phyloP scores from a whole-genome alignment of 2,113 vertebrate species.

The Nothocercus julius region DNA sequence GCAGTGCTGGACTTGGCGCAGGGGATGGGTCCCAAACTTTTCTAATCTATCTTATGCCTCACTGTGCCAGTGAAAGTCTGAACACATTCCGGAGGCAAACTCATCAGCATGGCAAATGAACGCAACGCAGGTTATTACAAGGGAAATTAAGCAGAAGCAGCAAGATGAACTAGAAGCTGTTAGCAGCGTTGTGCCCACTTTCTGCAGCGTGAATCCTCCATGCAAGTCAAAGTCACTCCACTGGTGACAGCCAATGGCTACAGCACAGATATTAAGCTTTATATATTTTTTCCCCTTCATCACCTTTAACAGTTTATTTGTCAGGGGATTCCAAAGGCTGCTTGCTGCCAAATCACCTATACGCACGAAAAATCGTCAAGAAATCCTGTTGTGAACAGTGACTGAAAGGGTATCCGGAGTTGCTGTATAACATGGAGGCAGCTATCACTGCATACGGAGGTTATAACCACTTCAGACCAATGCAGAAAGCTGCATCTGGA shows the following conservation, averaged over 20 bases:
- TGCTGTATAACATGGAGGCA: neutral
- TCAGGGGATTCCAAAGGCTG: neutral
- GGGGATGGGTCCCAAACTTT: neutral
- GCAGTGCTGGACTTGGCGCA: neutral
- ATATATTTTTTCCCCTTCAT: neutral
- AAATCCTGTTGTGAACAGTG: neutral
- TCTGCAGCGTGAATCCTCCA: fast-evolving
- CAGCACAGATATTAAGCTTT: neutral
- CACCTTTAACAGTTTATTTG: neutral
- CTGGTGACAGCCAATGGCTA: neutral
- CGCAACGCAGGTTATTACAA: neutral
- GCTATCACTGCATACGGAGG: neutral
- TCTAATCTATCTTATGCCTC: neutral
- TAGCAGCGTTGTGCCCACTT: no score
- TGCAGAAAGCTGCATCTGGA: neutral
- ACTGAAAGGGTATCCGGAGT: neutral
- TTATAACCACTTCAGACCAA: neutral
- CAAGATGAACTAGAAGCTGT: neutral
- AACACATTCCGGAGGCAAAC: neutral
- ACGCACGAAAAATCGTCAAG: neutral
- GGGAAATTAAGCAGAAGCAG: neutral
- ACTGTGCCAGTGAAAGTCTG: neutral
- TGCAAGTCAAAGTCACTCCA: neutral
- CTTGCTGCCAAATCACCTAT: neutral
- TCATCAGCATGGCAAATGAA: neutral